Base-by-base conservation (phyloP, 2,113 vertebrate species). In the Mesoclemmys tuberculata region DNA sequence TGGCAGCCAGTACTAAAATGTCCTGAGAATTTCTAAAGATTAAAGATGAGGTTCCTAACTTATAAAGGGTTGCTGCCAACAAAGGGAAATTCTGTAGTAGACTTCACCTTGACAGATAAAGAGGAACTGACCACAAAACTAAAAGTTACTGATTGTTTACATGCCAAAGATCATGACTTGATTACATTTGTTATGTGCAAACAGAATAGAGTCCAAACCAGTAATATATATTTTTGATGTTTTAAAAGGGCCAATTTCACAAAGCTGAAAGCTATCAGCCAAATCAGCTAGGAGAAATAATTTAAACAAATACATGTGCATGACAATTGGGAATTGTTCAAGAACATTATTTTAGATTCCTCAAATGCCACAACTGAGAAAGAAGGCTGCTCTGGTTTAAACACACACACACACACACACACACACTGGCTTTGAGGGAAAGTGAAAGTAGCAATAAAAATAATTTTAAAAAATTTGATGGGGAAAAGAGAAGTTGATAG, bases 31-130 rank as follows among this genome's bases (percentile, higher is more conserved):
- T 97, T 93, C 90, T 96, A 95, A 97, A 97, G 96, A 96, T 96
- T 94, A 97, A 92, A 97, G 95, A 97, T 96, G 93, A 96, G 96
- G 92, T 97, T 97, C 97, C 96, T 96, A 96, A 96, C 86, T 93
- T 77, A 95, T 93, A 94, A 85, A 95, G 80, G 96, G 82, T 94
- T 90, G 91, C 83, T 91, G 94, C 93, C 95, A 82, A 90, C 95
- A 97, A 97, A 95, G 97, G 97, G 97, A 96, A 96, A 86, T 93
- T 95, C 51, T 93, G 71, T 88, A 89, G 81, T 90, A 93, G 91
- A 89, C 80, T 71, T 96, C 82, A 91, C 85, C 80, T 41, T 71
- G 68, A 71, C 38, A 38, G n/a, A 96, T 92, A 89, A 79, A 64
- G 85, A 90, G 90, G 51, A 88, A 96, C 93, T 95, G 94, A 96